Evolutionary conservation across 2,113 vertebrate genomes (phyloP).

Genomic region (Onychostoma macrolepis): DNA sequence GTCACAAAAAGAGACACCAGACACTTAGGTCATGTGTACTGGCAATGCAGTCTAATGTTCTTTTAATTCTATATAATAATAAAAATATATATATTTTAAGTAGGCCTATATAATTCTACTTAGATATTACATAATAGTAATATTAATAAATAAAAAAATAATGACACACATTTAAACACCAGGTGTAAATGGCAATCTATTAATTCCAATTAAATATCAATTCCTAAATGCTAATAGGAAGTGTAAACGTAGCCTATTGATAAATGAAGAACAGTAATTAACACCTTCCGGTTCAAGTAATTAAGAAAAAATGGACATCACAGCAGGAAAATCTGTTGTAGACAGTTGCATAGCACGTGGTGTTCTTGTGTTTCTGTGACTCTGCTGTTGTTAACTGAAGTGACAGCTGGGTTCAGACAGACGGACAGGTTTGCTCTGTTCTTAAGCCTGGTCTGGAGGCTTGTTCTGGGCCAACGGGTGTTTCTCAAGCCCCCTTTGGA

Average conservation of each 20-base stretch:
- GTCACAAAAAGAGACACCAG: neutral
- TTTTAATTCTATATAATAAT: neutral
- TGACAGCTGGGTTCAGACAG: constrained; percentile 16
- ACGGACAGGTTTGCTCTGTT: neutral
- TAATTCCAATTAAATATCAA: no score
- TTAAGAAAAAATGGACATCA: neutral
- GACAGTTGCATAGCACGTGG: neutral
- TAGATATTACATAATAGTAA: neutral
- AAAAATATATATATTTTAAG: neutral
- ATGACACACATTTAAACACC: neutral
- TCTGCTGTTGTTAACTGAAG: constrained; percentile 6
- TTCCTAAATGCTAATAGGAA: neutral
- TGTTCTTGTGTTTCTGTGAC: neutral
- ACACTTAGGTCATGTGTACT: no score
- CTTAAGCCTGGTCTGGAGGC: constrained; percentile 21
- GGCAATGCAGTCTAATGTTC: no score
- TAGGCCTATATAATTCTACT: neutral
- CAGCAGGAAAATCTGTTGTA: constrained; percentile 1
- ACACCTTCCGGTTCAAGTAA: neutral
- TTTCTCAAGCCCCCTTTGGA: constrained; percentile 47
- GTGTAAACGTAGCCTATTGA: neutral
- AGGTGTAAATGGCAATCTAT: neutral
- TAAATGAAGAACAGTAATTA: neutral
- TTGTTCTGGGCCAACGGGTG: constrained; percentile 17
- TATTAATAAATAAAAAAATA: neutral